phyloP scores from a whole-genome alignment of 2,797 vertebrate genomes.

The Melanotaenia parkinsoni region DNA sequence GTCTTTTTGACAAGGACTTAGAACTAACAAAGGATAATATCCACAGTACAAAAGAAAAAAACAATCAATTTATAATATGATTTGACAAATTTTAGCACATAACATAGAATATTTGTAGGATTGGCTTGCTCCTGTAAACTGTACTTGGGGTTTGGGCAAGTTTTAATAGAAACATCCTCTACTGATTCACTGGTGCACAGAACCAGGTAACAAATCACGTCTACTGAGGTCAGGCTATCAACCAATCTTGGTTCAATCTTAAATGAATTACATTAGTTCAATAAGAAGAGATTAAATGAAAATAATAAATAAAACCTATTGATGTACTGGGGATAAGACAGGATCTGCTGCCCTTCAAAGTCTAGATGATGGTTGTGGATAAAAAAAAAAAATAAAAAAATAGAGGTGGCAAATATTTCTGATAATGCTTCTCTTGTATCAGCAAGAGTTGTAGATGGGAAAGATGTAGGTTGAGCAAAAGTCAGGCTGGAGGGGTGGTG shows the following conservation, averaged over 20 bases:
- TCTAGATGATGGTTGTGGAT: too few species aligned
- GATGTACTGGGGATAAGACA: too few species aligned
- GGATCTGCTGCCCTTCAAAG: too few species aligned
- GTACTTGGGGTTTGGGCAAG: constrained; percentile 11
- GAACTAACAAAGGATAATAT: constrained; percentile 22
- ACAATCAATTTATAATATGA: constrained; percentile 26
- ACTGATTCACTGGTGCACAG: constrained; percentile 33
- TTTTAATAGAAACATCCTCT: constrained; percentile 43
- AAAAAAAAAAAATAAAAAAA: too few species aligned
- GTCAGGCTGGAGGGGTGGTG: too few species aligned
- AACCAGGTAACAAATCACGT: constrained; percentile 43
- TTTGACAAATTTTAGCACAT: constrained; percentile 21
- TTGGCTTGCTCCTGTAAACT: constrained; percentile 32
- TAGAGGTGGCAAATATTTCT: too few species aligned
- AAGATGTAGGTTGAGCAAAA: too few species aligned
- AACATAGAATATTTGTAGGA: constrained; percentile 15
- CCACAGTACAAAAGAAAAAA: constrained; percentile 14
- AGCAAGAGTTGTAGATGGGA: too few species aligned
- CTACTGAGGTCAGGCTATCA: constrained; percentile 13
- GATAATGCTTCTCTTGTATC: too few species aligned
- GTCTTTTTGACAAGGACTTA: not conserved
- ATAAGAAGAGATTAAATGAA: too few species aligned
- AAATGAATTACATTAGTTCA: not conserved
- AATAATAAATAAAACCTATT: too few species aligned
- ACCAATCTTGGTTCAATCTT: constrained; percentile 13